Base-by-base conservation (phyloP, 2,888 invertebrate species). In the Dioctria linearis region DNA sequence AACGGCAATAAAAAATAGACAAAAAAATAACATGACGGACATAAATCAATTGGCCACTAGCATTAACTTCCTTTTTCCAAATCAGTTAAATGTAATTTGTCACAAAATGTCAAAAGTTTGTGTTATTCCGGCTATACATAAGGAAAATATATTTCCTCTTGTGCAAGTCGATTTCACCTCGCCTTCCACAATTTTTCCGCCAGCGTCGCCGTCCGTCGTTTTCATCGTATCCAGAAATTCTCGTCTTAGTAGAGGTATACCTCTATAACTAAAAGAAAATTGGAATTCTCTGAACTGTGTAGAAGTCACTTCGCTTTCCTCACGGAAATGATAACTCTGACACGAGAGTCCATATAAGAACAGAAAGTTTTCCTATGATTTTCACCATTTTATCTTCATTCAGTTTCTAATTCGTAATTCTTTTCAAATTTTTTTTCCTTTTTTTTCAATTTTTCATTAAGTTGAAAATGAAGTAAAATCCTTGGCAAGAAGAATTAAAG, bases 41-140 rank as follows among this genome's bases (percentile, higher is more conserved):
- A 42, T 43, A 42, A 66, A n/a, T 42, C 43, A 40, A 66, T 66
- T 66, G 25, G 39, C 66, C n/a, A n/a, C 66, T 42, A 3, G n/a
- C 42, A 43, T 42, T 66, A 42, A 66, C 66, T 40, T 42, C 66
- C 61, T 66, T 42, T 66, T 42, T 66, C 66, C n/a, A 66, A 66
- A 42, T 66, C 66, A 66, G 66, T 66, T 66, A 40, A 66, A 66
- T 66, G 42, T 66, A 66, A 66, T 66, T 66, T 66, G 66, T 66
- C 66, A 66, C 40, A 66, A 66, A 66, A 42, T 43, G 43, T 66
- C 66, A 66, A 42, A 66, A 66, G 66, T 66, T 13, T 66, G 66
- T n/a, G 66, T 42, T 66, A 37, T 65, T 43, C 40, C 43, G n/a
- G 8, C 43, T 40, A 25, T 25, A 25, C 25, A 25, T 25, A 25